Percentiles rank a stretch among this genome's conserved stretches.
These are phyloP conservation scores for Chloroceryle amazona DNA, from an alignment of 2,797 vertebrate species.

Conservation along the genomic window DNA sequence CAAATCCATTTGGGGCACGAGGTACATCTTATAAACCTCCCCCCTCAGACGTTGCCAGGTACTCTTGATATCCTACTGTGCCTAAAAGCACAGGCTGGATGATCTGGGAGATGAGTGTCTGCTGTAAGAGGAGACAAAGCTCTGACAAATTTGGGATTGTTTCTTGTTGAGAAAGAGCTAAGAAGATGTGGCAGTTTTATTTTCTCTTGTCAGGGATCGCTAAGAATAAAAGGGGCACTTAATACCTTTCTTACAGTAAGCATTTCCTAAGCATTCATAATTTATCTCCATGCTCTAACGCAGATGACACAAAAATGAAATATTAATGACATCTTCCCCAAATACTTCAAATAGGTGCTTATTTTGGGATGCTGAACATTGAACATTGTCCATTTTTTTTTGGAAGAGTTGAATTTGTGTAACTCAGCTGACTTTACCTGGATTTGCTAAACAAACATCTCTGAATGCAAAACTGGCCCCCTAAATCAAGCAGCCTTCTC, in stretches of 20 bases:
- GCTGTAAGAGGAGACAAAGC: not conserved
- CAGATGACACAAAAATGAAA: not conserved
- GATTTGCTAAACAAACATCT: not conserved
- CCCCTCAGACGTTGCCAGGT: not conserved
- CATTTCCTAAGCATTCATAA: not conserved
- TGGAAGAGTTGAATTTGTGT: not conserved
- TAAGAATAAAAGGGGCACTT: not conserved
- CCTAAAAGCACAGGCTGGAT: not conserved
- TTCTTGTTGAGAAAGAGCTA: not conserved
- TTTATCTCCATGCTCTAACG: not conserved
- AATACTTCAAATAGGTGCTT: not conserved
- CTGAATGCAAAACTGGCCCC: not conserved
- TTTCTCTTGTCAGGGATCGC: not conserved
- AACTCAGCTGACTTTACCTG: not conserved
- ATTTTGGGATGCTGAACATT: not conserved
- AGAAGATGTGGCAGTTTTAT: not conserved
- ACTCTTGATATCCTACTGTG: not conserved
- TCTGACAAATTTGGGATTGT: not conserved
- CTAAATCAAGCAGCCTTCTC: not conserved
- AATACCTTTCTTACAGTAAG: not conserved
- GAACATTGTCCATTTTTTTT: not conserved
- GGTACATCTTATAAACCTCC: not conserved
- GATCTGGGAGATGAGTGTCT: not conserved
- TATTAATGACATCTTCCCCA: not conserved
- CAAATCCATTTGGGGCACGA: not conserved